Base-by-base conservation (phyloP, 2,113 vertebrate species). In the Electrona antarctica region DNA sequence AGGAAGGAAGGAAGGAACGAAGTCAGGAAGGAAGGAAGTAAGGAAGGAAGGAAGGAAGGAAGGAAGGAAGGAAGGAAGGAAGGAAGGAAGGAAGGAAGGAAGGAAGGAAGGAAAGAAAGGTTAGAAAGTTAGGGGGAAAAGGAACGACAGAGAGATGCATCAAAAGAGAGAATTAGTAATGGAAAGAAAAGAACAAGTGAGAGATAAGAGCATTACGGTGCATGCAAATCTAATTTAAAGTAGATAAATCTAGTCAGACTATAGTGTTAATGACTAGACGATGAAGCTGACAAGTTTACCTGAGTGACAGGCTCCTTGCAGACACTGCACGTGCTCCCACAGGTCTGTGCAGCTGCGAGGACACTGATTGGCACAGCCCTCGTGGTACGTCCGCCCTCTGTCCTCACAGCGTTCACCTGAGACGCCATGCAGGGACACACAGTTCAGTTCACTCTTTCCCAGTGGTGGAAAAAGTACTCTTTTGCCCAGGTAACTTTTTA, bases 321-420 rank as follows among this genome's bases (percentile, higher is more conserved):
- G 92, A 88, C 96, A 97, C 88, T 96, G 91, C 13, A 95, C 94
- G 0, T 93, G 95, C 3, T 93, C 92, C 96, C 96, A 98, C 41
- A 95, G 89, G 75, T 97, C 95, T 0, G 89, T 41, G 57, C 96
- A 98, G 76, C 92, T 94, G 0, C 94, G 91, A 13, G 96, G 96
- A 82, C 96, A 97, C 49, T 81, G 90, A 83, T 96, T 95, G 84
- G 96, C 95, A 49, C 96, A 97, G 75, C 64, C 72, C 0, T 72
- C 71, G 1, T 89, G 84, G 29, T 87, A 90, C 49, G 67, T 71
- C 0, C 92, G 91, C 7, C 92, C 93, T 48, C 81, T 84, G 7
- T 95, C 92, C 81, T 95, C 93, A 28, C 96, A 97, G 3, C 81
- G 89, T 77, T 95, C 93, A 6, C 95, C 96, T 98, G 73, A 7